phyloP scores from a whole-genome alignment of 2,797 vertebrate species.

The Hafferia zeledoni region DNA sequence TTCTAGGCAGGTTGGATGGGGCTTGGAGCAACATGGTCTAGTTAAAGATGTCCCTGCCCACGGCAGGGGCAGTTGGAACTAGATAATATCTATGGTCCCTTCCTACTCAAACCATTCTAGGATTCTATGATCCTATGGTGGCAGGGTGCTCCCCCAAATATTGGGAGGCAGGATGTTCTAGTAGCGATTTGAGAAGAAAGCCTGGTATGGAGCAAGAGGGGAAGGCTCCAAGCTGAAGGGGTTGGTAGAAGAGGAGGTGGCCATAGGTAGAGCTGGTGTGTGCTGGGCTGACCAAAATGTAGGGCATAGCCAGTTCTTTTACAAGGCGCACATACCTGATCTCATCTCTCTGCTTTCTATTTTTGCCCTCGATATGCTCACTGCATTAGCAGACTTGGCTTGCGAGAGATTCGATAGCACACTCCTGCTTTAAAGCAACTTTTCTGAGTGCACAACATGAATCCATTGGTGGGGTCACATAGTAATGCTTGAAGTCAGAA shows the following conservation, averaged over 20 bases:
- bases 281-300: background rate
- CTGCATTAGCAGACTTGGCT: constrained; percentile 31
- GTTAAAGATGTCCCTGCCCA: background rate
- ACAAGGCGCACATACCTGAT: constrained; percentile 35
- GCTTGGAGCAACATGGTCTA: background rate
- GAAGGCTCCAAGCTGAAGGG: background rate
- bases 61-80: background rate
- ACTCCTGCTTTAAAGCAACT: constrained; percentile 49
- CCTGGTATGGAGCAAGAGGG: background rate
- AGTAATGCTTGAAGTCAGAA: constrained; percentile 62
- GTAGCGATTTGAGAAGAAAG: background rate
- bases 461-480: constrained; percentile 52
- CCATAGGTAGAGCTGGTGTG: background rate
- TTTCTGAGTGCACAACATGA: constrained; percentile 34
- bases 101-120: background rate
- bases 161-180: background rate
- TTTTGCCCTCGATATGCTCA: background rate
- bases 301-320: background rate
- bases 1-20: background rate
- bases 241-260: background rate
- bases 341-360: constrained; percentile 33
- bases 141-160: background rate
- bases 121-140: background rate
- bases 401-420: constrained; percentile 26
- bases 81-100: background rate